Evolutionary conservation across 1,140 invertebrate species (phyloP), one percentile per base, ranked within the genome.

Genomic region (Drosophila lacteicornis): DNA sequence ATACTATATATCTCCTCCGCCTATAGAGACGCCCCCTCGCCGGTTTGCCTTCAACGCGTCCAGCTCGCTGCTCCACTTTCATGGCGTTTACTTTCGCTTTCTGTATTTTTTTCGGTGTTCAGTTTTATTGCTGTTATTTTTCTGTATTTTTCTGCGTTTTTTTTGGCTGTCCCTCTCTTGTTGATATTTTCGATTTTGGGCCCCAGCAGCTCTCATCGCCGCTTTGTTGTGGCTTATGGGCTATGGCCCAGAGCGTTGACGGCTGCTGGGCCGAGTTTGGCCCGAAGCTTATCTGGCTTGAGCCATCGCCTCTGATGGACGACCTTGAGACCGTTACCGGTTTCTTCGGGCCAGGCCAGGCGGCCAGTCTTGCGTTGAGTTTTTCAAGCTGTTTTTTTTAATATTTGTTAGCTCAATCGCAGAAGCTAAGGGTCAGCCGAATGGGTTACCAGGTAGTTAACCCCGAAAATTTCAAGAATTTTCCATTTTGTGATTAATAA

Each of bases 271-370:
- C 53, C 45, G 57, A 46, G 71, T 63, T 49, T 43, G 67, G 61
- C 30, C 62, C 22, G 4, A 15, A 43, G 71, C 60, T 87, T 87
- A 87, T 87, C 83, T 87, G 75, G 71, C 68, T 61, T 66, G 68
- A 82, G 82, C 82, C 84, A 86, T 85, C 79, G 77, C 63, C 66
- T 46, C 68, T 51, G 67, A 59, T 80, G 49, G 80, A 74, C 85
- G 85, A 88, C 85, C 85, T 88, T 88, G 85, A 88, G 75, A 88
- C 79, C 63, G 45, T 90, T 90, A 88, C 85, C 85, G 85, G 85
- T 88, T 90, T 90, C 78, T 71, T 88, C 59, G 17, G 17, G 73
- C 19, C 19, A 19, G 38, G 19, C 36, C 59, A 50, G 45, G 36
- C 46, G 73, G 38, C 36, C 46, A 68, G 62, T 53, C 63, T 69